Percentiles rank a stretch among this genome's conserved stretches.
phyloP scores from a whole-genome alignment of 2,797 vertebrate species.

The Phalloptychus januarius region DNA sequence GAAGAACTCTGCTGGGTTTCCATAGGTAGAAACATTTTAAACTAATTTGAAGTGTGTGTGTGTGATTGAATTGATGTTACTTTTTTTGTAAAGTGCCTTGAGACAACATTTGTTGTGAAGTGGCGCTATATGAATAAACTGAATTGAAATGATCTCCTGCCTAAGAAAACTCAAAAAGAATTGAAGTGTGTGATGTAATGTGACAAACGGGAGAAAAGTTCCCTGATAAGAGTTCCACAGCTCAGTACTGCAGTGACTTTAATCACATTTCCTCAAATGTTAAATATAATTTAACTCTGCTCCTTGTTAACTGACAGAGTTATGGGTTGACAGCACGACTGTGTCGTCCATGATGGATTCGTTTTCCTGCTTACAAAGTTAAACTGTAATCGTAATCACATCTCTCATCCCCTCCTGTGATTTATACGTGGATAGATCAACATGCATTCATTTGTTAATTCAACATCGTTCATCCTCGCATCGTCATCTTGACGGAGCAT shows the following conservation, averaged over 20 bases:
- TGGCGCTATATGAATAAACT: no score
- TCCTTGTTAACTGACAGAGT: not conserved
- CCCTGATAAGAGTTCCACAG: not conserved
- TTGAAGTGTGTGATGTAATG: not conserved
- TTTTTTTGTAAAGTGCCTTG: no score
- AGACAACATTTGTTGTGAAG: no score
- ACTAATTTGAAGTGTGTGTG: no score
- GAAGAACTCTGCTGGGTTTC: no score
- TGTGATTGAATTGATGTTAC: no score
- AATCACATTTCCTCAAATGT: not conserved
- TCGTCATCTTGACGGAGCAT: constrained; percentile 23
- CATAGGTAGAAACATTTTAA: no score
- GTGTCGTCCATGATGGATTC: not conserved
- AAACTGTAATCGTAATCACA: not conserved
- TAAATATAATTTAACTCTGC: not conserved
- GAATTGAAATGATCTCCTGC: not conserved
- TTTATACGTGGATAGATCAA: constrained; percentile 16
- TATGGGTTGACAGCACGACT: not conserved
- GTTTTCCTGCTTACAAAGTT: not conserved
- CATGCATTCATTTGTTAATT: constrained; percentile 46
- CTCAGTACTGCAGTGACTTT: not conserved
- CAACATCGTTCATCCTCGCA: constrained; percentile 29
- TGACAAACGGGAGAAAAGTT: not conserved
- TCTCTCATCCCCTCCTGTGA: not conserved
- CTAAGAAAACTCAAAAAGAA: not conserved